Evolutionary conservation across 2,797 vertebrate species (phyloP).

Genomic region (Characodon lateralis): DNA sequence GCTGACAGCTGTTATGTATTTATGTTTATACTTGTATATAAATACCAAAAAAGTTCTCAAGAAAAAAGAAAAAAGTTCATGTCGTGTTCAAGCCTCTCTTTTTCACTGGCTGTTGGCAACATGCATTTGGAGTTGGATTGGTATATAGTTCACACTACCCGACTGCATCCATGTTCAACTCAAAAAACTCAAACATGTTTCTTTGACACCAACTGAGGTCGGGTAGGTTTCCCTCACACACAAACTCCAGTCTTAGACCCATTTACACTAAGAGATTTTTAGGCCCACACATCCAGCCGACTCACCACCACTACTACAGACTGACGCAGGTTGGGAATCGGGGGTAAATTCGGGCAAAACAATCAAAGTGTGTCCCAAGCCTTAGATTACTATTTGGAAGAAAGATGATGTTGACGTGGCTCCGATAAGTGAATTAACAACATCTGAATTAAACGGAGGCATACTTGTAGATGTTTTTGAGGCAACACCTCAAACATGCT

Average conservation of each 20-base stretch:
- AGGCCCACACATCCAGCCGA: background rate
- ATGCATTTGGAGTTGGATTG: background rate
- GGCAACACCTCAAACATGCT: background rate
- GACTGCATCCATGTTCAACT: background rate
- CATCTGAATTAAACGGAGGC: background rate
- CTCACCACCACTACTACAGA: background rate
- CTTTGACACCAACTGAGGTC: background rate
- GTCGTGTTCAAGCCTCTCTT: background rate
- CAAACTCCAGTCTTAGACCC: background rate
- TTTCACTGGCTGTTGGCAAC: background rate
- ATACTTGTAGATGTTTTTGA: background rate
- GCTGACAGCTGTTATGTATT: no score
- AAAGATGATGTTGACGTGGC: background rate
- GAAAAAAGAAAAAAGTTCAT: background rate
- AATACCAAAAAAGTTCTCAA: background rate
- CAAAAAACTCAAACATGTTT: background rate
- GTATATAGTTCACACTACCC: background rate
- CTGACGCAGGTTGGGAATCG: background rate
- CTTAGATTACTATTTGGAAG: background rate
- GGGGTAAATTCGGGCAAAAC: background rate
- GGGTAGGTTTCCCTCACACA: background rate
- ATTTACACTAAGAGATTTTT: background rate
- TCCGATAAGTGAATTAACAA: background rate
- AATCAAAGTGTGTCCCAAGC: background rate
- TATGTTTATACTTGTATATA: no score